Conservation (phyloP, 2,797 vertebrate genomes). For the Ciconia nigra region DNA sequence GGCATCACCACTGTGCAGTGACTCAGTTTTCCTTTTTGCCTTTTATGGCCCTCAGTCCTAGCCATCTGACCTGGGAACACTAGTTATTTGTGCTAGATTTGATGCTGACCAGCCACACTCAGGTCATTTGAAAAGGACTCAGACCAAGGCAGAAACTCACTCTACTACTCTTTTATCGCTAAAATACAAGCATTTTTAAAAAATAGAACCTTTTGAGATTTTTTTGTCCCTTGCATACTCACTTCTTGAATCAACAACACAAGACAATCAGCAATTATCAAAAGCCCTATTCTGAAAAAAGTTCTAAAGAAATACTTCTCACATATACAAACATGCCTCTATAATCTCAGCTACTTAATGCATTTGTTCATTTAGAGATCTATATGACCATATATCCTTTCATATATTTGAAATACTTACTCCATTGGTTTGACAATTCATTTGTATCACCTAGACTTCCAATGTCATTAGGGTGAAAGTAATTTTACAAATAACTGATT, state of each 20-base stretch:
- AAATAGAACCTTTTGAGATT: not conserved
- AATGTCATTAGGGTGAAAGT: not conserved
- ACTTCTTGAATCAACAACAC: not conserved
- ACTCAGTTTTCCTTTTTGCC: not conserved
- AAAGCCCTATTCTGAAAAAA: not conserved
- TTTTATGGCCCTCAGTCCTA: not conserved
- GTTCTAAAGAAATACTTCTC: not conserved
- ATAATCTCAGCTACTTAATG: not conserved
- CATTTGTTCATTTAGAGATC: not conserved
- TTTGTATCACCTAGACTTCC: not conserved
- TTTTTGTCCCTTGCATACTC: not conserved
- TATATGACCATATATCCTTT: not conserved
- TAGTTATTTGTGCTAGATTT: not conserved
- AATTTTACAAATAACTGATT: not conserved
- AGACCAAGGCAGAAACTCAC: not conserved
- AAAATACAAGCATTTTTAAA: not conserved
- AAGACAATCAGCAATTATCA: not conserved
- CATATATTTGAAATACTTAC: not conserved
- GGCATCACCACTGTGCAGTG: not conserved
- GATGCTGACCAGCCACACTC: not conserved
- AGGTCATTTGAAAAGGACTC: not conserved
- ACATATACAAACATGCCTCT: not conserved
- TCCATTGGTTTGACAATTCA: not conserved
- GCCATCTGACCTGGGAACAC: not conserved
- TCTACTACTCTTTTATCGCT: not conserved